These are phyloP conservation scores for Drosophila falleni DNA, from an alignment of 2,888 invertebrate species.

Conservation along the genomic window DNA sequence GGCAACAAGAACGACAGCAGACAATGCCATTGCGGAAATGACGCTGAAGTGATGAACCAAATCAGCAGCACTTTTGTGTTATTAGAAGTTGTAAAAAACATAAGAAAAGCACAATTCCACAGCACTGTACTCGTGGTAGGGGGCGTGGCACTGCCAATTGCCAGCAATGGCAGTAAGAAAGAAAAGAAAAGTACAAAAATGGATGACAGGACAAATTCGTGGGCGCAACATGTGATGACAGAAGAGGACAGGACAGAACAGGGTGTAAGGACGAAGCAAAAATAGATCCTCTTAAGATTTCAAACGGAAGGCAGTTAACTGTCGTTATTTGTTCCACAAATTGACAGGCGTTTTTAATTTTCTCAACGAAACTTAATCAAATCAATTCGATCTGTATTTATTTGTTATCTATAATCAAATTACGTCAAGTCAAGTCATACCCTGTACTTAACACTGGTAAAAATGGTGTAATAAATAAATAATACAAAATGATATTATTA, in stretches of 20 bases:
- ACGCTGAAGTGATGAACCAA: constrained; percentile 73
- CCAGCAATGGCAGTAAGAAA: constrained; percentile 21
- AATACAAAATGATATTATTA: too few species aligned
- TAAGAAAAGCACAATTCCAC: constrained; percentile 36
- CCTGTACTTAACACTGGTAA: background rate
- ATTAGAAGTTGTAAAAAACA: constrained; percentile 71
- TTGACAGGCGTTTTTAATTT: constrained; percentile 51
- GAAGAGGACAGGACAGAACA: background rate
- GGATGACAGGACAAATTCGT: constrained; percentile 65
- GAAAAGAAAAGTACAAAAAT: constrained; percentile 17
- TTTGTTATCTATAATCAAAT: constrained; percentile 26
- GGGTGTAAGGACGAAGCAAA: background rate
- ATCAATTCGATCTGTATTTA: constrained; percentile 30
- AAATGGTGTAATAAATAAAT: background rate
- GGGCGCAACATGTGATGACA: constrained; percentile 61
- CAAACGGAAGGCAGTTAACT: constrained; percentile 25
- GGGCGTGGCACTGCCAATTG: constrained; percentile 47
- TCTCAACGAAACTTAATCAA: constrained; percentile 32
- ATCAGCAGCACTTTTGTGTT: constrained; percentile 75
- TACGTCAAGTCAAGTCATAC: background rate
- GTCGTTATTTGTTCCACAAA: constrained; percentile 41
- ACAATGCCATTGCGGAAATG: constrained; percentile 66
- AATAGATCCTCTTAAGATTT: constrained; percentile 2
- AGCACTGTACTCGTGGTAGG: constrained; percentile 18
- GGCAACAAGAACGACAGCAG: constrained; percentile 27